A percentile compares a stretch with the other conserved stretches of the same genome.
Evolutionary conservation across 2,113 vertebrate species (phyloP).

Genomic region (Rhegmatorhina hoffmannsi): DNA sequence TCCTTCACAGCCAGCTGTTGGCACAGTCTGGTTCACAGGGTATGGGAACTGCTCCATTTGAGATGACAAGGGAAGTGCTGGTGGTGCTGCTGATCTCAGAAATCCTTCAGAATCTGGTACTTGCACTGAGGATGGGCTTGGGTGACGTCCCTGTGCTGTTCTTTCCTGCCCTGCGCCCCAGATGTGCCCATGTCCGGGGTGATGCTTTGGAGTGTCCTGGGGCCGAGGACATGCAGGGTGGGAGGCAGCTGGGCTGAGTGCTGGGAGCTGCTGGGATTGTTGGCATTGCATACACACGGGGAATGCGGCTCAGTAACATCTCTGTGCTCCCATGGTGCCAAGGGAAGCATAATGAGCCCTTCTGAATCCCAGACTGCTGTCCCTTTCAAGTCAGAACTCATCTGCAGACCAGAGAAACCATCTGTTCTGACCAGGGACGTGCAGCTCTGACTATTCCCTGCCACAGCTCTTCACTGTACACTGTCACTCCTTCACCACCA

Average conservation of each 20-base stretch:
- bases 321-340: rapidly evolving
- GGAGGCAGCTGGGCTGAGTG: neutral
- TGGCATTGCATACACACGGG: neutral
- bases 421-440: neutral
- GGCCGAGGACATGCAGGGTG: neutral
- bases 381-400: neutral
- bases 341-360: neutral
- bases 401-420: neutral
- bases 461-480: neutral
- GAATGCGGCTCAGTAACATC: rapidly evolving
- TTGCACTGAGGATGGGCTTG: neutral
- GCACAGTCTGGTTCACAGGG: neutral
- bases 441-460: neutral
- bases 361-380: neutral
- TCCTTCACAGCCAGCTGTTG: neutral
- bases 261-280: neutral
- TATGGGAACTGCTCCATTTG: rapidly evolving
- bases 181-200: rapidly evolving
- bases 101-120: neutral
- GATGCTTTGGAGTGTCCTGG: neutral
- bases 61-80: neutral
- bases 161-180: rapidly evolving
- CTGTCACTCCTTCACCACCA: rapidly evolving
- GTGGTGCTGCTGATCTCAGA: neutral
- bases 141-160: neutral